Percentiles rank a stretch among this genome's conserved stretches.
Conservation (phyloP, 2,113 vertebrate genomes). For the Oxygymnocypris stewartii region DNA sequence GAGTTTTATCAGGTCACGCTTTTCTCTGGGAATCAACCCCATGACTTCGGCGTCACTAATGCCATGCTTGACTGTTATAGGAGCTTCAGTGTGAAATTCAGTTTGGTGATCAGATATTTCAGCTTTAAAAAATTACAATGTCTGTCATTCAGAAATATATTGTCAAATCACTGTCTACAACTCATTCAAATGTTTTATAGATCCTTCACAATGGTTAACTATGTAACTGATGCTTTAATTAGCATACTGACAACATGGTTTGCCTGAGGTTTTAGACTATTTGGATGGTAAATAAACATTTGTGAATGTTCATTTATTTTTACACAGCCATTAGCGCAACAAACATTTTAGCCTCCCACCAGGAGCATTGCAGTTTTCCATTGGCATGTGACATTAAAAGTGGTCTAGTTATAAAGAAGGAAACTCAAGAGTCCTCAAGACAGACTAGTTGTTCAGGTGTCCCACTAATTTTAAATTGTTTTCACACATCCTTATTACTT, state of each 20-base stretch:
- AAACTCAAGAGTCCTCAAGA: background rate
- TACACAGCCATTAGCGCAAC: background rate
- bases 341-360: background rate
- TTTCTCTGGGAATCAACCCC: background rate
- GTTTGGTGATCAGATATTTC: background rate
- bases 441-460: background rate
- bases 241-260: background rate
- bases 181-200: background rate
- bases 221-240: background rate
- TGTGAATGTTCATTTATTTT: too few species aligned
- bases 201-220: background rate
- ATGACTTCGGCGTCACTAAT: background rate
- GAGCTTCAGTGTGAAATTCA: background rate
- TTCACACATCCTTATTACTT: background rate
- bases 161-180: background rate
- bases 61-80: too few species aligned
- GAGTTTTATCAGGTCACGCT: too few species aligned
- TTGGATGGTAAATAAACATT: background rate
- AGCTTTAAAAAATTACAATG: background rate
- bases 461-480: background rate
- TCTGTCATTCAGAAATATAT: background rate
- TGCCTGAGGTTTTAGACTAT: background rate
- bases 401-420: background rate
- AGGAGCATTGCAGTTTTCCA: background rate
- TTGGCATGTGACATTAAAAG: background rate